Conservation (phyloP, 2,888 invertebrate species). For the Mimas tiliae region DNA sequence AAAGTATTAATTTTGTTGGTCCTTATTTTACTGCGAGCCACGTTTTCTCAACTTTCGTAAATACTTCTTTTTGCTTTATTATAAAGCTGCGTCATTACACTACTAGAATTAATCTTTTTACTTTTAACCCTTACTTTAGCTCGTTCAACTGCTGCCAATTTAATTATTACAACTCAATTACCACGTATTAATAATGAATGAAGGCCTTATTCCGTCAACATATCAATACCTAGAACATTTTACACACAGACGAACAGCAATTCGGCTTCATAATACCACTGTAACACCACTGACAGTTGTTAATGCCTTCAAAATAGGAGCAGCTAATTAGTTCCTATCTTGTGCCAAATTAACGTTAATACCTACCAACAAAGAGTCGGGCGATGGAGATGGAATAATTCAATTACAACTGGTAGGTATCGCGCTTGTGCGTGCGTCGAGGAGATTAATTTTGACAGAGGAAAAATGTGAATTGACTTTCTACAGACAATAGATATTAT, state of each 20-base stretch:
- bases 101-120: too few species aligned
- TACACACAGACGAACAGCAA: neutral
- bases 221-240: neutral
- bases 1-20: too few species aligned
- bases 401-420: constrained; percentile 21
- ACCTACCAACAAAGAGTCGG: constrained; percentile 18
- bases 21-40: too few species aligned
- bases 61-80: too few species aligned
- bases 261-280: neutral
- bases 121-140: too few species aligned
- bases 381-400: constrained; percentile 15
- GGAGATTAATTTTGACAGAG: constrained; percentile 1
- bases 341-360: constrained; percentile 21
- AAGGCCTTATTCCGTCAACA: too few species aligned
- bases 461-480: neutral
- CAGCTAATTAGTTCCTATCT: constrained; percentile 16
- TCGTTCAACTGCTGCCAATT: too few species aligned
- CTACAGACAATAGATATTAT: neutral
- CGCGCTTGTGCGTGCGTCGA: neutral
- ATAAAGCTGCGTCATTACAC: too few species aligned
- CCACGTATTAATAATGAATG: too few species aligned
- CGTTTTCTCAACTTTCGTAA: too few species aligned
- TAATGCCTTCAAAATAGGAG: constrained; percentile 16
- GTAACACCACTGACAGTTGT: constrained; percentile 1
- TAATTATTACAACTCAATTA: too few species aligned